A percentile compares a stretch with the other conserved stretches of the same genome.
Evolutionary conservation across 2,113 vertebrate genomes (phyloP).

Genomic region (Butorides virescens): DNA sequence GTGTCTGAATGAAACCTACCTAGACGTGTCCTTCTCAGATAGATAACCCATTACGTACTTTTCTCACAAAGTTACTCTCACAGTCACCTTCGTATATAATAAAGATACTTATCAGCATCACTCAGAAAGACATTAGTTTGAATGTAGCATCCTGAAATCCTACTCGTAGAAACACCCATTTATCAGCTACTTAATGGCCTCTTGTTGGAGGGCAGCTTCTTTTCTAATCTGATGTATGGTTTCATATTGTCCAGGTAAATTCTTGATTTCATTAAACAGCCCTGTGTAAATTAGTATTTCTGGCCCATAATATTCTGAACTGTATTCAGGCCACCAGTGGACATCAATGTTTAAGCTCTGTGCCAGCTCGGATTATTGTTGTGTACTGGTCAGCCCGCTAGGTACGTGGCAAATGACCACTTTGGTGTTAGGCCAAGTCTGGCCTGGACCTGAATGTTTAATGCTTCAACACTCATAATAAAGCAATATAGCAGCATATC

Average conservation of each 20-base stretch:
- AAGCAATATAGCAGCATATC: slow-evolving; percentile 24
- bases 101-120: not conserved
- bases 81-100: not conserved
- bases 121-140: not conserved
- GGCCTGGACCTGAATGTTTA: not conserved
- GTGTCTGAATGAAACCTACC: not conserved
- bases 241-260: not conserved
- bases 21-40: not conserved
- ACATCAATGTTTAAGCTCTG: not conserved
- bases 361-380: not conserved
- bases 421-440: not conserved
- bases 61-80: not conserved
- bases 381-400: not conserved
- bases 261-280: not conserved
- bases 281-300: not conserved
- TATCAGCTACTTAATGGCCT: not conserved
- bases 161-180: not conserved
- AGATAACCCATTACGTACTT: not conserved
- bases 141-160: not conserved
- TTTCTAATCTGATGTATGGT: not conserved
- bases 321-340: not conserved
- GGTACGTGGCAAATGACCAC: not conserved
- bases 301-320: not conserved
- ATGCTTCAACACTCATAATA: not conserved
- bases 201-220: not conserved